phyloP scores from a whole-genome alignment of 2,113 vertebrate genomes.

The Nannobrachium achirus region DNA sequence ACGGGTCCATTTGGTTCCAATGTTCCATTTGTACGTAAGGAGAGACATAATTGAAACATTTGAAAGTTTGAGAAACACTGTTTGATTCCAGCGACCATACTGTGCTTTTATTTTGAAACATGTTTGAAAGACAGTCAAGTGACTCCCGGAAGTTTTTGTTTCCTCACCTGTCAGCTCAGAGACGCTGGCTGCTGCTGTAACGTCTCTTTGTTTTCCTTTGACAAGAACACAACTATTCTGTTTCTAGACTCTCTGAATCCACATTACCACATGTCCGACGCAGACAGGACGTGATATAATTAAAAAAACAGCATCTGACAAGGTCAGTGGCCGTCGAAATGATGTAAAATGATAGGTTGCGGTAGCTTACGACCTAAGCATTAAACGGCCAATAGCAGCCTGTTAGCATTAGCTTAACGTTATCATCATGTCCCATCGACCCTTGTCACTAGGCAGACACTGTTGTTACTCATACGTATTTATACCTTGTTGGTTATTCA shows the following conservation, averaged over 20 bases:
- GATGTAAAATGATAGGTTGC: conserved; percentile 25
- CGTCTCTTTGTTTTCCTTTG: conserved; percentile 54
- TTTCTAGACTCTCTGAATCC: conserved; percentile 5
- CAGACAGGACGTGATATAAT: conserved; percentile 10
- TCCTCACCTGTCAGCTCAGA: conserved; percentile 71
- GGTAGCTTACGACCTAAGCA: conserved; percentile 53
- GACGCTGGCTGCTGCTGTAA: conserved; percentile 47
- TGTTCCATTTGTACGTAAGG: too few species aligned
- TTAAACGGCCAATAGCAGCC: conserved; percentile 51
- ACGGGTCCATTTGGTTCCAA: too few species aligned
- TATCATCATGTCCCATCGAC: conserved; percentile 40
- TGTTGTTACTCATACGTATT: neutral
- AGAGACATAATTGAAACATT: too few species aligned
- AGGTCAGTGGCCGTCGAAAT: conserved; percentile 50
- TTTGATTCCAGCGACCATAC: too few species aligned
- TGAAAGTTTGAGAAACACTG: too few species aligned
- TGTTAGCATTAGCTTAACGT: conserved; percentile 66
- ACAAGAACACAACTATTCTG: conserved; percentile 10
- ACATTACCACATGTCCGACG: conserved; percentile 16
- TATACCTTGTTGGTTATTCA: neutral
- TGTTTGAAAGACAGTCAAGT: conserved; percentile 21
- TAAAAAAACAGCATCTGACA: conserved; percentile 58
- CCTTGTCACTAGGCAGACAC: neutral
- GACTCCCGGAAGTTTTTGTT: conserved; percentile 79
- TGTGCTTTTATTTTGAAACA: conserved; percentile 72